Evolutionary conservation across 1,140 invertebrate genomes (phyloP).

Genomic region (Conopomorpha cramerella): DNA sequence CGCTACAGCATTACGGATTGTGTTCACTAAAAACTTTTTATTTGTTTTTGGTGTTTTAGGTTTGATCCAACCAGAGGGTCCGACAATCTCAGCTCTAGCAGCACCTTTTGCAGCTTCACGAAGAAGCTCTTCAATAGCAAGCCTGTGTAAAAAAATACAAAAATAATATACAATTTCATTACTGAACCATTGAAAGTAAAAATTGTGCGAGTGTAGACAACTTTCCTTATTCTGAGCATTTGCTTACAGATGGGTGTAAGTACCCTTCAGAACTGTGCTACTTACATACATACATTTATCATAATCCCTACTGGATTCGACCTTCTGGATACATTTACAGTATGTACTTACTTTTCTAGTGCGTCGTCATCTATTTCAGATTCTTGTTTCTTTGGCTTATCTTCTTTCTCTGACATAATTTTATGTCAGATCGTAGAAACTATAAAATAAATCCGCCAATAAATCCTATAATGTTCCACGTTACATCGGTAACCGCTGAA

Average conservation of each 20-base stretch:
- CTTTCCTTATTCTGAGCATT: too few relatives aligned
- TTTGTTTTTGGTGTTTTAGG: slow-evolving; percentile 61
- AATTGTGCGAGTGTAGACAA: too few relatives aligned
- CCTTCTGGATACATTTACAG: too few relatives aligned
- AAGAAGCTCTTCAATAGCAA: slow-evolving; percentile 65
- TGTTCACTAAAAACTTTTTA: slow-evolving; percentile 64
- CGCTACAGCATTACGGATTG: slow-evolving; percentile 40
- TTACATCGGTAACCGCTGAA: neutral
- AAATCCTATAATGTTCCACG: slow-evolving; percentile 1
- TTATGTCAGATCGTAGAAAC: slow-evolving; percentile 8
- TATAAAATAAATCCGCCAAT: slow-evolving; percentile 3
- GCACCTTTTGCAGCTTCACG: slow-evolving; percentile 65
- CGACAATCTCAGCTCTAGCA: slow-evolving; percentile 64
- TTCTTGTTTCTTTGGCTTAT: slow-evolving; percentile 35
- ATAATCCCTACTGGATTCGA: too few relatives aligned
- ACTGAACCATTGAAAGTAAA: too few relatives aligned
- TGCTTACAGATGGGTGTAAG: too few relatives aligned
- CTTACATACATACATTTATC: too few relatives aligned
- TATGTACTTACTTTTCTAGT: slow-evolving; percentile 37
- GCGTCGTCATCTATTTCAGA: slow-evolving; percentile 49
- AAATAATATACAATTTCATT: too few relatives aligned
- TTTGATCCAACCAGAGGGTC: slow-evolving; percentile 67
- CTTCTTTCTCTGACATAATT: slow-evolving; percentile 56
- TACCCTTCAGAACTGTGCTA: too few relatives aligned
- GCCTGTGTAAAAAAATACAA: too few relatives aligned